Evolutionary conservation across 2,113 vertebrate genomes (phyloP).

Genomic region (Aphyosemion australe): DNA sequence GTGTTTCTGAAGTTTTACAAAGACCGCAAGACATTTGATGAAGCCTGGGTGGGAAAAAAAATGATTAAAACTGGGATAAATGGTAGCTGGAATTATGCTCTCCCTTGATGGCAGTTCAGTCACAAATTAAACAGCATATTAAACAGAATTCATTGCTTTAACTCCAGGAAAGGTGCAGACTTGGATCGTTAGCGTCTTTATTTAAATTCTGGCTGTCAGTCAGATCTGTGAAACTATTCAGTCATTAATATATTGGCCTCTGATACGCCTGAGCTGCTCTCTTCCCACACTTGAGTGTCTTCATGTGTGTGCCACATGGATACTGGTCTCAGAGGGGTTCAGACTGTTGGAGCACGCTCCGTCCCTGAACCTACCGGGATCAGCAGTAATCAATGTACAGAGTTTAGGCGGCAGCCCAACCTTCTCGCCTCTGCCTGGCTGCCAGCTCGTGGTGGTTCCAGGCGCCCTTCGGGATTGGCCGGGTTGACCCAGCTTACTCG

Average conservation of each 20-base stretch:
- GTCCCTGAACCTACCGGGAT: slow-evolving; percentile 62
- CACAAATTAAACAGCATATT: slow-evolving; percentile 35
- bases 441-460: slow-evolving; percentile 52
- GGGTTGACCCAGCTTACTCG: slow-evolving; percentile 53
- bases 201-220: slow-evolving; percentile 32
- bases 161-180: slow-evolving; percentile 31
- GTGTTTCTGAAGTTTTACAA: slow-evolving; percentile 67
- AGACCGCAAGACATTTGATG: slow-evolving; percentile 58
- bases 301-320: slow-evolving; percentile 52
- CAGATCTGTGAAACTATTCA: slow-evolving; percentile 10
- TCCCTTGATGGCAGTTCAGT: slow-evolving; percentile 40
- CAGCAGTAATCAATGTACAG: slow-evolving; percentile 74
- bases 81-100: slow-evolving; percentile 41
- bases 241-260: slow-evolving; percentile 16
- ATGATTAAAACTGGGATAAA: slow-evolving; percentile 64
- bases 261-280: background rate
- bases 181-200: slow-evolving; percentile 37
- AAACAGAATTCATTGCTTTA: slow-evolving; percentile 38
- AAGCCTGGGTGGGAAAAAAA: slow-evolving; percentile 41
- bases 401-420: slow-evolving; percentile 67
- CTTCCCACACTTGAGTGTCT: background rate
- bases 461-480: slow-evolving; percentile 40
- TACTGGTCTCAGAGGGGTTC: slow-evolving; percentile 22
- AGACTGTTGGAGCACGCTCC: slow-evolving; percentile 42
- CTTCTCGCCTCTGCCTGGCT: slow-evolving; percentile 60